Evolutionary conservation across 2,113 vertebrate genomes (phyloP).

Genomic region (Cygnus buccinator): DNA sequence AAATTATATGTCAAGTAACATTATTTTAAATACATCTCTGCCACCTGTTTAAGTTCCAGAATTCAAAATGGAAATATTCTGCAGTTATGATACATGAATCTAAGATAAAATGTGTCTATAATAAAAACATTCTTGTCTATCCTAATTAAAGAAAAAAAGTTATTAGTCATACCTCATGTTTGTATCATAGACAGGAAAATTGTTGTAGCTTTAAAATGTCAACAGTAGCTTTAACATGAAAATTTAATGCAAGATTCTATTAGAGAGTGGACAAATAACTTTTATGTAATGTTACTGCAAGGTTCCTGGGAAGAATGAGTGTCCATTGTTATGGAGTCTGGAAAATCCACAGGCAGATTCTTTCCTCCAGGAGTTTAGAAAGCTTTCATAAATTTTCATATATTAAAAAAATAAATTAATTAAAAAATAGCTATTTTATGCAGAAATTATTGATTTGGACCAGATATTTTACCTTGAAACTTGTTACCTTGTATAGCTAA

Average conservation of each 20-base stretch:
- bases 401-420: too few relatives aligned
- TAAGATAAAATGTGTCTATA: constrained; percentile 29
- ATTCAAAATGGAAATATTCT: constrained; percentile 24
- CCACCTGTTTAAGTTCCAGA: constrained; percentile 43
- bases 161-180: background rate
- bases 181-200: background rate
- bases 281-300: background rate
- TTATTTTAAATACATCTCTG: constrained; percentile 51
- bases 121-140: background rate
- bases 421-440: background rate
- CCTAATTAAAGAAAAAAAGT: background rate
- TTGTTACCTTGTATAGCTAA: background rate
- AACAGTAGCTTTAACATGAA: background rate
- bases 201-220: background rate
- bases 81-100: background rate
- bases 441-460: background rate
- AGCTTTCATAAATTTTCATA: background rate
- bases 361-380: background rate
- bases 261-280: background rate
- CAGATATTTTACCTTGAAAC: background rate
- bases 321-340: background rate
- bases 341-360: background rate
- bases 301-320: background rate
- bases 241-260: background rate
- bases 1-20: constrained; percentile 4